These are phyloP conservation scores for Himalopsyche tibetana DNA, from an alignment of 2,888 invertebrate species.

Conservation along the genomic window DNA sequence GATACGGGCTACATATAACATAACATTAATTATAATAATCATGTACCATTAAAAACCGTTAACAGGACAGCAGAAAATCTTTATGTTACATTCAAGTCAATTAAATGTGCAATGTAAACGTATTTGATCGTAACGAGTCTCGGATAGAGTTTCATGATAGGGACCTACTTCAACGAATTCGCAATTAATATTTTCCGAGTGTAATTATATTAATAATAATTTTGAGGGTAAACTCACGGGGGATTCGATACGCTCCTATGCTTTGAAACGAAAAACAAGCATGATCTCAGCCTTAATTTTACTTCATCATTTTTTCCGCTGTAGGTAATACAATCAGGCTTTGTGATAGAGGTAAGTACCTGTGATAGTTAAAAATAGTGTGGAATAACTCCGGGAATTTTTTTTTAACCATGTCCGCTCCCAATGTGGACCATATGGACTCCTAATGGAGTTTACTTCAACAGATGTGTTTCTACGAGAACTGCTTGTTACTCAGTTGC, in stretches of 20 bases:
- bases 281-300: too few relatives aligned
- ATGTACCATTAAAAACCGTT: too few relatives aligned
- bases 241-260: background rate
- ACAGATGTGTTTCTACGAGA: too few relatives aligned
- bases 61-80: background rate
- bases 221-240: background rate
- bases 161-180: background rate
- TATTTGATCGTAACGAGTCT: background rate
- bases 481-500: too few relatives aligned
- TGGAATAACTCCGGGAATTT: background rate
- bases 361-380: background rate
- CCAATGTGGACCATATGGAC: too few relatives aligned
- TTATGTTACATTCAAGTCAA: background rate
- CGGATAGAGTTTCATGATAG: conserved; percentile 10
- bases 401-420: background rate
- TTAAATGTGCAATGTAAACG: background rate
- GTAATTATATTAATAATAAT: conserved; percentile 29
- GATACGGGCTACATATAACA: background rate
- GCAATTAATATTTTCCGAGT: conserved; percentile 30
- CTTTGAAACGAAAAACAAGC: conserved; percentile 3
- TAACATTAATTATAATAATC: background rate
- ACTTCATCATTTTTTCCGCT: background rate
- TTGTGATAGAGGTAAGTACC: too few relatives aligned
- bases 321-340: background rate
- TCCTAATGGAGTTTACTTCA: too few relatives aligned